These are phyloP conservation scores for Pagrus major DNA, from an alignment of 2,113 vertebrate species.

Conservation along the genomic window DNA sequence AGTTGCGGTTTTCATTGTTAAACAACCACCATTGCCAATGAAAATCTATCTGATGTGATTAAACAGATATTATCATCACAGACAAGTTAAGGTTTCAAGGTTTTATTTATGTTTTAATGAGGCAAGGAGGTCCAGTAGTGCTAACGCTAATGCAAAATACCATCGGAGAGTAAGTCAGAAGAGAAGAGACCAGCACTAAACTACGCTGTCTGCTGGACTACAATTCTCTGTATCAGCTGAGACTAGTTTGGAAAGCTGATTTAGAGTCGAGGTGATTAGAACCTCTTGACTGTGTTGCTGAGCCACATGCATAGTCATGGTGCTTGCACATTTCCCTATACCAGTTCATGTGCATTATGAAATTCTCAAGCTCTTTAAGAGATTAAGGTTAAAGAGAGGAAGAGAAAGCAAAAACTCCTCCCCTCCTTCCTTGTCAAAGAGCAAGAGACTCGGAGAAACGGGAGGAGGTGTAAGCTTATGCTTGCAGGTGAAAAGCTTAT, in stretches of 20 bases:
- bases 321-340: constrained; percentile 19
- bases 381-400: constrained; percentile 62
- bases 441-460: background rate
- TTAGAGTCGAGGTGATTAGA: background rate
- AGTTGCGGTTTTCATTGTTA: too few species aligned
- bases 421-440: constrained; percentile 4
- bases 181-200: background rate
- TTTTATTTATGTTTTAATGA: too few species aligned
- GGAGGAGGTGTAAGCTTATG: background rate
- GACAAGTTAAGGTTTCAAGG: too few species aligned
- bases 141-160: background rate
- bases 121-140: background rate
- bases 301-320: constrained; percentile 22
- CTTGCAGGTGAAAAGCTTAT: constrained; percentile 23
- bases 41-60: too few species aligned
- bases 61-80: too few species aligned
- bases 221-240: background rate
- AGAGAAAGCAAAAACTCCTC: constrained; percentile 25
- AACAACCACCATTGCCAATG: too few species aligned
- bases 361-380: constrained; percentile 74
- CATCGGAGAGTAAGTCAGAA: background rate
- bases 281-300: constrained; percentile 2
- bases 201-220: background rate
- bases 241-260: background rate
- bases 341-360: constrained; percentile 47